Conservation (phyloP, 2,888 invertebrate species). For the Dryocosmus kuriphilus region DNA sequence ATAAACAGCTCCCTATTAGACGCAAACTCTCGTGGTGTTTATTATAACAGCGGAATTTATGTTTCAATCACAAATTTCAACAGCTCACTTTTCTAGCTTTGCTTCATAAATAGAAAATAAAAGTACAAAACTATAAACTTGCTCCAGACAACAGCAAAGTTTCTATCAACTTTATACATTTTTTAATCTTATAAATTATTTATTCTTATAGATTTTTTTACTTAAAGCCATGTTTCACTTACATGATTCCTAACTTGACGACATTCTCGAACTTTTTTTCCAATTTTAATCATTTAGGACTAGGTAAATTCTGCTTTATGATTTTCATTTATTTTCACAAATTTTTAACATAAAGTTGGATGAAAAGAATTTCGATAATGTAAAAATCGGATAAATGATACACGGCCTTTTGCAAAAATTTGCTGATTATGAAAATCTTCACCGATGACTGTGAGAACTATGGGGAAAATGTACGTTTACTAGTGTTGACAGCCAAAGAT, state of each 20-base stretch:
- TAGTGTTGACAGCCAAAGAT: constrained; percentile 21
- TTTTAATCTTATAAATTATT: not conserved
- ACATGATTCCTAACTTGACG: too few relatives aligned
- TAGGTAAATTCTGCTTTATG: not conserved
- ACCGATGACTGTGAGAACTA: not conserved
- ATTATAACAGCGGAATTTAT: constrained; percentile 28
- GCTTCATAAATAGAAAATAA: constrained; percentile 20
- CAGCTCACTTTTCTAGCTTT: constrained; percentile 10
- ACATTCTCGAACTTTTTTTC: too few relatives aligned
- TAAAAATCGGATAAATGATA: too few relatives aligned
- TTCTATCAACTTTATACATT: not conserved
- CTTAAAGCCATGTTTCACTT: too few relatives aligned
- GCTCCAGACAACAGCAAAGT: constrained; percentile 5
- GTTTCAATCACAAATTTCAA: constrained; percentile 27
- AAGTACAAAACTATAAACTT: constrained; percentile 21
- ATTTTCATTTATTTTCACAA: too few relatives aligned
- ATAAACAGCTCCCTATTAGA: constrained; percentile 16
- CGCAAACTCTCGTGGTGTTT: constrained; percentile 20
- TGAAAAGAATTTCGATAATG: too few relatives aligned
- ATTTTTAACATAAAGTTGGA: too few relatives aligned
- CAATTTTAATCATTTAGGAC: too few relatives aligned
- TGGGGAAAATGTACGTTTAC: not conserved
- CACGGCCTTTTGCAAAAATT: too few relatives aligned
- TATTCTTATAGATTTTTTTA: not conserved
- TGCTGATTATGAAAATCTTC: constrained; percentile 13